These are phyloP conservation scores for Montipora sp. DNA, from an alignment of 64 coral and sea anemone species.

Conservation along the genomic window DNA sequence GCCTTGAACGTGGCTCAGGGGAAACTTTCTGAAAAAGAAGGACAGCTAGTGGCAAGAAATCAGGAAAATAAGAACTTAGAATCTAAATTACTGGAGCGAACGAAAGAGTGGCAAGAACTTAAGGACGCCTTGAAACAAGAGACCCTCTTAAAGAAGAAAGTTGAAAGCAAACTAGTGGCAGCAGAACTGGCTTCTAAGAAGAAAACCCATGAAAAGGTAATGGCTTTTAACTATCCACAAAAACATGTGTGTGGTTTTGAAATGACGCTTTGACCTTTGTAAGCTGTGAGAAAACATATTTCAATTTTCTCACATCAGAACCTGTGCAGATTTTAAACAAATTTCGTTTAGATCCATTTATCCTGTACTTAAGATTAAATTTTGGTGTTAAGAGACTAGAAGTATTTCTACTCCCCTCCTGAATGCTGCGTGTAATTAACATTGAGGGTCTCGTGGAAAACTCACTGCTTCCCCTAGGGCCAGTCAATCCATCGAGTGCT, in stretches of 20 bases:
- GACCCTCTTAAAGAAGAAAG: constrained; percentile 69
- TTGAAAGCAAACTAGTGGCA: constrained; percentile 77
- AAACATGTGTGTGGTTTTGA: background rate
- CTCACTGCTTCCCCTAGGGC: too few relatives aligned
- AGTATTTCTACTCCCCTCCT: too few relatives aligned
- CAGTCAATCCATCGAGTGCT: too few relatives aligned
- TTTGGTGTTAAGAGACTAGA: too few relatives aligned
- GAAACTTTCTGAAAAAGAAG: constrained; percentile 70
- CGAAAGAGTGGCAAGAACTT: constrained; percentile 73
- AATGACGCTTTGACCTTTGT: too few relatives aligned
- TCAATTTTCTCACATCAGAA: background rate
- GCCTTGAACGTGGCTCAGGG: constrained; percentile 33
- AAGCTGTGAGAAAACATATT: background rate
- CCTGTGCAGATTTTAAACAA: too few relatives aligned
- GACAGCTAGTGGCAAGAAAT: constrained; percentile 69
- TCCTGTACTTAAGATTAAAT: too few relatives aligned
- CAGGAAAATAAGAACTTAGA: constrained; percentile 74
- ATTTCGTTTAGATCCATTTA: too few relatives aligned
- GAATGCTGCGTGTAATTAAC: too few relatives aligned
- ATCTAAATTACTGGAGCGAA: constrained; percentile 52
- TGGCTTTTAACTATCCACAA: background rate
- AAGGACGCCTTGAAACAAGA: constrained; percentile 88
- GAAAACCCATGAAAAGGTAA: constrained; percentile 82
- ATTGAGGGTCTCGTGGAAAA: too few relatives aligned
- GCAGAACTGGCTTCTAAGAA: constrained; percentile 87